Conservation (phyloP, 2,888 invertebrate genomes). For the Idaea aversata region DNA sequence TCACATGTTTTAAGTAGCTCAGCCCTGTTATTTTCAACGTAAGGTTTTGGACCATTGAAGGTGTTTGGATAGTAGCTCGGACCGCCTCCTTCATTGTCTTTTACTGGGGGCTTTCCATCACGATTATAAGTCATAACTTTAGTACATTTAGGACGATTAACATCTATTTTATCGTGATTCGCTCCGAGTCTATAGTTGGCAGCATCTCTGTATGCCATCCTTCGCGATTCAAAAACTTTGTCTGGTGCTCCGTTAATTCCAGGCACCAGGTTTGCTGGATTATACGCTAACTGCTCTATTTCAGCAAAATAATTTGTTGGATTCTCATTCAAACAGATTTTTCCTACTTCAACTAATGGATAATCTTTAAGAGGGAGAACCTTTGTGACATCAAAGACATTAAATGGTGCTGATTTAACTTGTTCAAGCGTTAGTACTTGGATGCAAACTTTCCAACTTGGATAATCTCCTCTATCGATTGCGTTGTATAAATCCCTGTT, state of each 20-base stretch:
- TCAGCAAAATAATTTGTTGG: constrained; percentile 93
- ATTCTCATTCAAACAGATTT: constrained; percentile 89
- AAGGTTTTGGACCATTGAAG: constrained; percentile 88
- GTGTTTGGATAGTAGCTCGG: constrained; percentile 97
- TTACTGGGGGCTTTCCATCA: constrained; percentile 87
- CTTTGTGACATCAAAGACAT: constrained; percentile 95
- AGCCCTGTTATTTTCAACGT: constrained; percentile 76
- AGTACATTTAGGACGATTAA: constrained; percentile 91
- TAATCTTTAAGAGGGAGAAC: constrained; percentile 87
- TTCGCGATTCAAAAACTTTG: constrained; percentile 90
- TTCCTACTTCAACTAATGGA: constrained; percentile 90
- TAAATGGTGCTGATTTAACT: constrained; percentile 86
- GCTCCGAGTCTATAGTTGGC: constrained; percentile 90
- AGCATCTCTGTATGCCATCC: constrained; percentile 92
- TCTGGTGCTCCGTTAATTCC: constrained; percentile 94
- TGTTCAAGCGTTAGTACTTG: constrained; percentile 91
- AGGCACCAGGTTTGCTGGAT: constrained; percentile 90
- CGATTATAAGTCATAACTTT: constrained; percentile 86
- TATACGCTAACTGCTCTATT: constrained; percentile 92
- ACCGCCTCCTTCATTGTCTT: constrained; percentile 87
- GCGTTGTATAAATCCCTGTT: constrained; percentile 92
- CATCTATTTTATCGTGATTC: constrained; percentile 92
- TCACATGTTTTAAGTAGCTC: constrained; percentile 74
- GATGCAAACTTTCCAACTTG: constrained; percentile 88
- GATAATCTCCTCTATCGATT: constrained; percentile 85